Percentiles rank a stretch among this genome's conserved stretches.
Evolutionary conservation across 2,113 vertebrate genomes (phyloP).

Genomic region (Globicephala melas): DNA sequence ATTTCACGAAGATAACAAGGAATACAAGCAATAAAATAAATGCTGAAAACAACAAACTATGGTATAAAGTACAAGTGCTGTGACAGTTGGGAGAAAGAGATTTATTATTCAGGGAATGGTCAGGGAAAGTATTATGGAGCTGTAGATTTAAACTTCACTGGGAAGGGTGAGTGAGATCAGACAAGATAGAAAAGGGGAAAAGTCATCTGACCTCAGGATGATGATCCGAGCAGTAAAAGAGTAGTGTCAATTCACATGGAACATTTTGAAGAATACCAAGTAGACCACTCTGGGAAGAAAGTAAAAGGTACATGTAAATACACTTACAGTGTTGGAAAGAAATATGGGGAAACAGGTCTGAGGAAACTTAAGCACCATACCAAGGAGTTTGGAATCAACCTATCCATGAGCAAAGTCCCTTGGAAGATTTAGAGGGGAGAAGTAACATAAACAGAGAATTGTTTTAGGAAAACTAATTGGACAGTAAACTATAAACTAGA

Average conservation of each 20-base stretch:
- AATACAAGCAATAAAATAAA: not conserved
- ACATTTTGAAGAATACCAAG: not conserved
- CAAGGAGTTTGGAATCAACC: not conserved
- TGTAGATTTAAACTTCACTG: not conserved
- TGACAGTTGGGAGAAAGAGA: not conserved
- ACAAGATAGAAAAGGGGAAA: not conserved
- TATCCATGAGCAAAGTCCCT: not conserved
- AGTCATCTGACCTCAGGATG: not conserved
- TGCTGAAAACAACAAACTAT: not conserved
- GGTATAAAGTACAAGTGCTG: not conserved
- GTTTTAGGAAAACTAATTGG: constrained; percentile 7
- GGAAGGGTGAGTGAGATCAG: not conserved
- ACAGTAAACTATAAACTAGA: not conserved
- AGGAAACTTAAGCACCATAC: not conserved
- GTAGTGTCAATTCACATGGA: not conserved
- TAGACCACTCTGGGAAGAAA: not conserved
- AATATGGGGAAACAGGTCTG: not conserved
- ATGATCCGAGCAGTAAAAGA: not conserved
- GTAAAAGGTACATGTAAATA: not conserved
- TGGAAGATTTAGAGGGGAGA: not conserved
- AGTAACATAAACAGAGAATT: not conserved
- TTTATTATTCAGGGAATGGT: not conserved
- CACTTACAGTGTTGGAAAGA: not conserved
- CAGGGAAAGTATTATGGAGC: not conserved
- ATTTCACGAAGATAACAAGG: not conserved